Conservation (phyloP, 2,113 vertebrate genomes). For the Archilochus colubris region DNA sequence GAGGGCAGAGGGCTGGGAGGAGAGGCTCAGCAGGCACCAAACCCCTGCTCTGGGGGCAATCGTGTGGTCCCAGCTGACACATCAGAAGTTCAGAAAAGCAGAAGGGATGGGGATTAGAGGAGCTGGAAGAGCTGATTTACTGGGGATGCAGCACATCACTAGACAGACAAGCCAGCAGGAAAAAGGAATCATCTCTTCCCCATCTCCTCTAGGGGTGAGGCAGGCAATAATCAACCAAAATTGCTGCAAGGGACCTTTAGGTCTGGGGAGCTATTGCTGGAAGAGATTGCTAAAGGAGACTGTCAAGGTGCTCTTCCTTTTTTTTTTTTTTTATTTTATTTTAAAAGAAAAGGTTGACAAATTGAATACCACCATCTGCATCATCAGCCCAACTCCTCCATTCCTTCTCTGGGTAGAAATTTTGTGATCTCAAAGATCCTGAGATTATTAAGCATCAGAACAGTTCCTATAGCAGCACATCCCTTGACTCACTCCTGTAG, state of each 20-base stretch:
- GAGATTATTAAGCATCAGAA: not conserved
- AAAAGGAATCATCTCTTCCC: not conserved
- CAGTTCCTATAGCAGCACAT: not conserved
- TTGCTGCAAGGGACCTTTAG: rapidly evolving
- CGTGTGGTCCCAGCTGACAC: not conserved
- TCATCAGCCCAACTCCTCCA: not conserved
- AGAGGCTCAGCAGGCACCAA: rapidly evolving
- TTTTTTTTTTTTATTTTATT: not conserved
- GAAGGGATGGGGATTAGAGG: rapidly evolving
- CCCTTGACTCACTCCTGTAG: not conserved
- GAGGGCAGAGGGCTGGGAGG: not conserved
- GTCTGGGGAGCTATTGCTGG: not conserved
- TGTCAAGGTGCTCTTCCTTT: not conserved
- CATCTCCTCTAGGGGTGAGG: rapidly evolving
- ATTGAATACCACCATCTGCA: rapidly evolving
- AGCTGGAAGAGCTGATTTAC: rapidly evolving
- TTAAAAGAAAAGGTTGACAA: not conserved
- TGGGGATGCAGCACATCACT: rapidly evolving
- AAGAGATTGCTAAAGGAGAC: not conserved
- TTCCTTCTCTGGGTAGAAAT: not conserved
- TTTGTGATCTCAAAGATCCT: rapidly evolving
- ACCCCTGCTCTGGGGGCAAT: no score
- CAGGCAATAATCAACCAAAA: no score
- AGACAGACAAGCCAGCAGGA: rapidly evolving
- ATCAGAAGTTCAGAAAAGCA: rapidly evolving